phyloP scores from a whole-genome alignment of 2,113 vertebrate genomes.

The Pedionomus torquatus region DNA sequence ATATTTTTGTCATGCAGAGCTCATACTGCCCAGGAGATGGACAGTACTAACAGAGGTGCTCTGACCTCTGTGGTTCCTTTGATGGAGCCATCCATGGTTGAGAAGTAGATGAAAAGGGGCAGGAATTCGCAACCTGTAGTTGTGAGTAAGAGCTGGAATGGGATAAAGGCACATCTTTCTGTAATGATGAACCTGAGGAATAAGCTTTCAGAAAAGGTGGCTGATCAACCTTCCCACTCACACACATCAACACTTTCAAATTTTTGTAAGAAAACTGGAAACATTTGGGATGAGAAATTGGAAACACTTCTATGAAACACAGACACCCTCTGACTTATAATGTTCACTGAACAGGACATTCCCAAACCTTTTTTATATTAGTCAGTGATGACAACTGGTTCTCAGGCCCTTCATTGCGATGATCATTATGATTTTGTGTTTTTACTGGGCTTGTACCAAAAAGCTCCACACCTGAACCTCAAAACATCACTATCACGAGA shows the following conservation, averaged over 20 bases:
- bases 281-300: background rate
- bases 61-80: background rate
- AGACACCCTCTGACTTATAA: background rate
- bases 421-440: background rate
- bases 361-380: background rate
- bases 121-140: background rate
- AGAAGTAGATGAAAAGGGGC: background rate
- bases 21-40: background rate
- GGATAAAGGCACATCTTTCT: background rate
- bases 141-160: background rate
- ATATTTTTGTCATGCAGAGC: background rate
- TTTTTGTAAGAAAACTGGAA: background rate
- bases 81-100: background rate
- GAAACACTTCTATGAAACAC: background rate
- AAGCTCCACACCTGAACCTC: background rate
- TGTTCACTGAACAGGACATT: background rate
- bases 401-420: background rate
- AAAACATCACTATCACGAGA: background rate
- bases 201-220: background rate
- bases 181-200: background rate
- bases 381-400: background rate
- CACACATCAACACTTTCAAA: accelerated
- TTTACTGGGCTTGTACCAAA: background rate
- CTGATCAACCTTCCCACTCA: accelerated
- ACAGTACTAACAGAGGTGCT: background rate